A percentile compares a stretch with the other conserved stretches of the same genome.
phyloP scores from a whole-genome alignment of 2,888 invertebrate genomes.

The Anorthoa munda region DNA sequence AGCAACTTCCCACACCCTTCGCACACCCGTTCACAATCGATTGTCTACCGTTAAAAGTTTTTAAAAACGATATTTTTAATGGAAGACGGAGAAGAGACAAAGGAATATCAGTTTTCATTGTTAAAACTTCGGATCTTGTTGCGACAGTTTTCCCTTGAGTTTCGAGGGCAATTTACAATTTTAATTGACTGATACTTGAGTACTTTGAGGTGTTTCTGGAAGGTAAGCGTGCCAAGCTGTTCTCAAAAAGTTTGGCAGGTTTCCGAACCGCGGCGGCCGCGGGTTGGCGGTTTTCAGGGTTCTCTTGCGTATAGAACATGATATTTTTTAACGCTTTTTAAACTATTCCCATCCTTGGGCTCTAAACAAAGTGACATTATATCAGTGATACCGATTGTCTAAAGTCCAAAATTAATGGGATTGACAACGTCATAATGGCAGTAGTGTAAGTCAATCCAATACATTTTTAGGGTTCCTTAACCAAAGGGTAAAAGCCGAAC shows the following conservation, averaged over 20 bases:
- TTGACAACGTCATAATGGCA: no score
- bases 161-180: conserved; percentile 23
- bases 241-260: conserved; percentile 1
- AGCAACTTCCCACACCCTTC: conserved; percentile 16
- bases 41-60: conserved; percentile 38
- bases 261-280: no score
- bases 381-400: no score
- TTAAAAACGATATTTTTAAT: conserved; percentile 36
- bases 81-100: conserved; percentile 36
- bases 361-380: no score
- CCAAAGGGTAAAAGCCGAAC: no score
- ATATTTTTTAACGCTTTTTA: no score
- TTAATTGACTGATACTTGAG: conserved; percentile 18
- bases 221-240: background rate
- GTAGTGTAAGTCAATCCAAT: no score
- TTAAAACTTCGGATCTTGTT: conserved; percentile 42
- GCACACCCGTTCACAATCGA: conserved; percentile 29
- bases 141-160: conserved; percentile 9
- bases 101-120: conserved; percentile 52
- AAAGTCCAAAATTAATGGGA: no score
- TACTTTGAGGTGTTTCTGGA: conserved; percentile 8
- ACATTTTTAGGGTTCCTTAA: no score
- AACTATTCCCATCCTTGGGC: no score
- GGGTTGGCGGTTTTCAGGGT: no score
- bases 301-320: background rate